Conservation (phyloP, 23 tunicate genomes). For the Clavelina lepadiformis region DNA sequence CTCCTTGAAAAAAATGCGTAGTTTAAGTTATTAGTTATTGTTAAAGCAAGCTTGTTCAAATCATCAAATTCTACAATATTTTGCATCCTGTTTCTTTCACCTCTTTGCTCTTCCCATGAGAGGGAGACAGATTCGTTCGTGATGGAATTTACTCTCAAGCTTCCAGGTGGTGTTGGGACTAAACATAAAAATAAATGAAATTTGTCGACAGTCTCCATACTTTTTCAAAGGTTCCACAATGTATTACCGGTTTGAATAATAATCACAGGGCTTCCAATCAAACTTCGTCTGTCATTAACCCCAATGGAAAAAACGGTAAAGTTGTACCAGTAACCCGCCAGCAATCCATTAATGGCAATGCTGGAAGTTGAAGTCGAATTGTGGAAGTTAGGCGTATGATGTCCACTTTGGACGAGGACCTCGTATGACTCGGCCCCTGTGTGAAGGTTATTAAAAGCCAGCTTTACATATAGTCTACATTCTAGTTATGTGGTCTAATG, state of each 20-base stretch:
- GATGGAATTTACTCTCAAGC: constrained; percentile 1
- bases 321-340: constrained; percentile 35
- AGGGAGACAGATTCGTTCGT: constrained; percentile 2
- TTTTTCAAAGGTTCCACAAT: background rate
- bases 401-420: background rate
- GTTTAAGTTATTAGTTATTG: no score
- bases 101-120: no score
- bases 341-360: background rate
- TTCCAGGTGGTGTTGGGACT: constrained; percentile 6
- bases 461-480: no score
- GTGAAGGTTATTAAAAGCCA: no score
- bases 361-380: background rate
- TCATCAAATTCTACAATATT: no score
- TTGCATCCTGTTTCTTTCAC: no score
- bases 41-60: no score
- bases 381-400: background rate
- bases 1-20: no score
- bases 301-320: constrained; percentile 55
- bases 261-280: constrained; percentile 12
- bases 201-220: no score
- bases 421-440: constrained; percentile 17
- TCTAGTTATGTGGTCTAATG: no score
- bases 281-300: constrained; percentile 14
- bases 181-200: background rate
- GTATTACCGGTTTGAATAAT: constrained; percentile 46